Evolutionary conservation across 2,888 invertebrate species (phyloP).

Genomic region (Stegophylla sp.): DNA sequence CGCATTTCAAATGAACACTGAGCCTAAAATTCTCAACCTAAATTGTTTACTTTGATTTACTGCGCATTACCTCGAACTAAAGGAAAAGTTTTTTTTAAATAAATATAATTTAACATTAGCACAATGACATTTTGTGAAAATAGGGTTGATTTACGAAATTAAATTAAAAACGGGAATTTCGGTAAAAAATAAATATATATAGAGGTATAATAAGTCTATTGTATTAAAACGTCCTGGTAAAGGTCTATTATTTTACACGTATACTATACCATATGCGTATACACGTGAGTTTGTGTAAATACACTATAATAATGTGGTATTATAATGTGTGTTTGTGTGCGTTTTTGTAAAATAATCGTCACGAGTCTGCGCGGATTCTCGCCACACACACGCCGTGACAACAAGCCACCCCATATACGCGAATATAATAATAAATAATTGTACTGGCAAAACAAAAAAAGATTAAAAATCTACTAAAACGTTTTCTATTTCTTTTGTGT

Average conservation of each 20-base stretch:
- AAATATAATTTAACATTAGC: too few species aligned
- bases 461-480: slow-evolving; percentile 53
- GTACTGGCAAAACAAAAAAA: slow-evolving; percentile 32
- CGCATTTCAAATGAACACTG: too few species aligned
- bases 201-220: slow-evolving; percentile 9
- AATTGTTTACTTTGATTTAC: too few species aligned
- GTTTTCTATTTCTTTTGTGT: slow-evolving; percentile 48
- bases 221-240: not conserved
- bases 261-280: too few species aligned
- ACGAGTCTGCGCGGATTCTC: not conserved
- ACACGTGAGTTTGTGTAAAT: not conserved
- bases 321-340: not conserved
- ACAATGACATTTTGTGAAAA: not conserved
- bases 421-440: slow-evolving; percentile 44
- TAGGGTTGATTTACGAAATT: too few species aligned
- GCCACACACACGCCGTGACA: slow-evolving; percentile 25
- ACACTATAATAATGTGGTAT: not conserved
- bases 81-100: too few species aligned
- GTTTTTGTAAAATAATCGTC: slow-evolving; percentile 17
- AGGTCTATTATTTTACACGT: not conserved
- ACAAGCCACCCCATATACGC: slow-evolving; percentile 2
- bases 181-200: too few species aligned
- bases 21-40: too few species aligned
- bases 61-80: too few species aligned
- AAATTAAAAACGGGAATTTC: too few species aligned